Percentiles rank a stretch among this genome's conserved stretches.
These are phyloP conservation scores for Rhadinocentrus ornatus DNA, from an alignment of 2,797 vertebrate genomes.

Conservation along the genomic window DNA sequence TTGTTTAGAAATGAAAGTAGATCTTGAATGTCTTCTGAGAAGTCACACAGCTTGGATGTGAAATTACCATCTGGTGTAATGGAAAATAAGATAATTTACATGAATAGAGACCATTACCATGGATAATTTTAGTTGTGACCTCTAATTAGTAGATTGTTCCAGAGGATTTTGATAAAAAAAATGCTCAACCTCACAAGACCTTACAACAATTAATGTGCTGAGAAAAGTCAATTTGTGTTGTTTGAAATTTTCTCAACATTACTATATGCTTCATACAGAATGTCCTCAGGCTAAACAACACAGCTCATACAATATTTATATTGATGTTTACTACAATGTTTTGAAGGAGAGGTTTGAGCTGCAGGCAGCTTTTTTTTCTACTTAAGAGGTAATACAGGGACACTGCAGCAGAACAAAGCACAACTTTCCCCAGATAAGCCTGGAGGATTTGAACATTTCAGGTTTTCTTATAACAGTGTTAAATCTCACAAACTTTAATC, in stretches of 20 bases:
- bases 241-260: conserved; percentile 16
- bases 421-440: conserved; percentile 34
- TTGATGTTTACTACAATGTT: conserved; percentile 33
- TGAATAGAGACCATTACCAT: neutral
- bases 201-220: conserved; percentile 19
- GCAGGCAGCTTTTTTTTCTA: conserved; percentile 25
- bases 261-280: conserved; percentile 35
- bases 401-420: conserved; percentile 32
- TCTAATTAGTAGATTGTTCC: conserved; percentile 36
- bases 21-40: neutral
- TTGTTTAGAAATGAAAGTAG: conserved; percentile 3
- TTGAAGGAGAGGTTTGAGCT: conserved; percentile 32
- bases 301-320: conserved; percentile 53
- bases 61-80: conserved; percentile 8
- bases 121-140: conserved; percentile 28
- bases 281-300: conserved; percentile 44
- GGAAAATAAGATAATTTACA: conserved; percentile 13
- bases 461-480: conserved; percentile 15
- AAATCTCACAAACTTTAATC: conserved; percentile 31
- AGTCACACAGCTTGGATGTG: neutral
- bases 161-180: conserved; percentile 15
- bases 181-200: conserved; percentile 8
- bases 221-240: conserved; percentile 24
- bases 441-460: conserved; percentile 24
- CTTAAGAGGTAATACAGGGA: conserved; percentile 13